Evolutionary conservation across 2,888 invertebrate genomes (phyloP).

Genomic region (Ceraclea dissimilis): DNA sequence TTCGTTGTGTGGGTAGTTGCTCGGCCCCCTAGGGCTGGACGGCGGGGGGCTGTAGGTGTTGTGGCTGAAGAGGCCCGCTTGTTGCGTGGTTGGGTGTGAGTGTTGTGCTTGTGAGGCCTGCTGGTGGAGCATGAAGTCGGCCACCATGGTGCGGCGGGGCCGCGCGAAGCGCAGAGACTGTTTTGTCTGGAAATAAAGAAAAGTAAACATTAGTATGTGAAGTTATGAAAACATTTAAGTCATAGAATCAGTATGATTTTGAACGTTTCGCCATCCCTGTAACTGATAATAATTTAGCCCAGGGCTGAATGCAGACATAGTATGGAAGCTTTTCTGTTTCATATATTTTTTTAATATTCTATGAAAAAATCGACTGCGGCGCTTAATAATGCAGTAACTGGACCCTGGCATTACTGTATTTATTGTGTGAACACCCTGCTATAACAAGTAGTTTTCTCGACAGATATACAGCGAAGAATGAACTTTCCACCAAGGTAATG

Average conservation of each 20-base stretch:
- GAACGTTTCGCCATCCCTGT: no score
- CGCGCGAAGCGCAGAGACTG: slow-evolving; percentile 43
- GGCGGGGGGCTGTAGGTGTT: slow-evolving; percentile 50
- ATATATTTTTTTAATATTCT: no score
- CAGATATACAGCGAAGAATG: no score
- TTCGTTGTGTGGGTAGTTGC: slow-evolving; percentile 14
- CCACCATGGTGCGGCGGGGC: slow-evolving; percentile 75
- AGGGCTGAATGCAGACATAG: no score
- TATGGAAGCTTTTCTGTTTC: no score
- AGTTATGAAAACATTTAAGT: not conserved
- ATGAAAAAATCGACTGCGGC: no score
- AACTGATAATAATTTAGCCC: no score
- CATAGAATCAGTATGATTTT: not conserved
- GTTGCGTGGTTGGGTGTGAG: slow-evolving; percentile 41
- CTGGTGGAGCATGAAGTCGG: slow-evolving; percentile 75
- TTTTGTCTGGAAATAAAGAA: slow-evolving; percentile 43
- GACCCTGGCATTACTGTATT: no score
- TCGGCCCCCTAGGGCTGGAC: slow-evolving; percentile 48
- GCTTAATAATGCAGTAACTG: no score
- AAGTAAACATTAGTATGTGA: slow-evolving; percentile 1
- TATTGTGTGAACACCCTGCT: no score
- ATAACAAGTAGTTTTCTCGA: no score
- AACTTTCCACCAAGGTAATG: no score
- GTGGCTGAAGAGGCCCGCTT: slow-evolving; percentile 45
- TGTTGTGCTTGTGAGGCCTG: slow-evolving; percentile 39